Evolutionary conservation across 2,888 invertebrate genomes (phyloP).

Genomic region (Amblyjoppa proteus): DNA sequence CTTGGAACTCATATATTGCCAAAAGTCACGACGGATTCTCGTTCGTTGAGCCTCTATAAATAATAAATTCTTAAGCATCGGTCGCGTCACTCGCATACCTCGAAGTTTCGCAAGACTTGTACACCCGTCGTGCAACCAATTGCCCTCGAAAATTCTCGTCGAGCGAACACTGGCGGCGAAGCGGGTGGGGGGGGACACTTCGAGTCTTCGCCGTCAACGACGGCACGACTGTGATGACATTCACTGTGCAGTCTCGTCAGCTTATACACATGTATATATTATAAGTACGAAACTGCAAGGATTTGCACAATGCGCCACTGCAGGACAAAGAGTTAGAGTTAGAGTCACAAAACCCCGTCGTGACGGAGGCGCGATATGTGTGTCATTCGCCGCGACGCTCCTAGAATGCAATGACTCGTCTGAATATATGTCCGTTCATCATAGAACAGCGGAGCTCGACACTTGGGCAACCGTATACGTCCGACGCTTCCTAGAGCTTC

Average conservation of each 20-base stretch:
- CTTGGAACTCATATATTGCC: slow-evolving; percentile 8
- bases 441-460: slow-evolving; percentile 57
- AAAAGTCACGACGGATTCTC: slow-evolving; percentile 6
- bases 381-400: slow-evolving; percentile 71
- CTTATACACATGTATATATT: slow-evolving; percentile 49
- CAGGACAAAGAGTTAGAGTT: slow-evolving; percentile 41
- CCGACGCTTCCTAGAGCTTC: slow-evolving; percentile 75
- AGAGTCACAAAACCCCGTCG: slow-evolving; percentile 3
- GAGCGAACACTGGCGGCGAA: slow-evolving; percentile 13
- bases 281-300: slow-evolving; percentile 75
- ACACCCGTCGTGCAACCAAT: slow-evolving; percentile 53
- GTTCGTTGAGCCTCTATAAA: slow-evolving; percentile 27
- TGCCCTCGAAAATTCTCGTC: slow-evolving; percentile 63
- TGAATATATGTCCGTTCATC: slow-evolving; percentile 70
- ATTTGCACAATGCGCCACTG: slow-evolving; percentile 70
- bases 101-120: slow-evolving; percentile 69
- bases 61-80: slow-evolving; percentile 61
- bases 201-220: slow-evolving; percentile 40
- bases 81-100: slow-evolving; percentile 68
- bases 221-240: slow-evolving; percentile 63
- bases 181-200: not conserved
- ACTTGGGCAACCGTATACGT: slow-evolving; percentile 79
- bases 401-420: slow-evolving; percentile 75
- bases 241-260: slow-evolving; percentile 34
- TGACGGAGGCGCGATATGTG: slow-evolving; percentile 69